phyloP scores from a whole-genome alignment of 1,140 invertebrate species.

The Cheumatopsyche charites region DNA sequence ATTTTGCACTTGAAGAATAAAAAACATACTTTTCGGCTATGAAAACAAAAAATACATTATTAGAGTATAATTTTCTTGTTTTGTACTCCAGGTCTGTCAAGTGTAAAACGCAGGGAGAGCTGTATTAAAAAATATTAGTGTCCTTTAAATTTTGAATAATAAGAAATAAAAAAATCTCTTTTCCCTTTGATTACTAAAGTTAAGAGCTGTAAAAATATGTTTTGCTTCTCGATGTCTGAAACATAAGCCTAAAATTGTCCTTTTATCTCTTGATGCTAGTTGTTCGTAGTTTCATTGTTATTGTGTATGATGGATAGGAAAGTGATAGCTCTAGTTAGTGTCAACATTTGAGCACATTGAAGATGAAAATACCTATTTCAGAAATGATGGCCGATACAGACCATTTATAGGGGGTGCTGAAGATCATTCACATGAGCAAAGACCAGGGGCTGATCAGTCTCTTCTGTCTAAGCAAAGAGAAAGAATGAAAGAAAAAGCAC shows the following conservation, averaged over 20 bases:
- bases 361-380: constrained; percentile 42
- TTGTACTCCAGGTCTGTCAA: constrained; percentile 26
- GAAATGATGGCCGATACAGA: constrained; percentile 57
- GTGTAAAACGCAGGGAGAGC: constrained; percentile 23
- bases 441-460: constrained; percentile 55
- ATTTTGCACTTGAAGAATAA: constrained; percentile 14
- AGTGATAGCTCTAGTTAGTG: constrained; percentile 15
- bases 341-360: constrained; percentile 23
- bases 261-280: constrained; percentile 20
- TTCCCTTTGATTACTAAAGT: constrained; percentile 11
- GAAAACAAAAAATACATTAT: constrained; percentile 12
- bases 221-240: constrained; percentile 23
- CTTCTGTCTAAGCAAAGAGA: constrained; percentile 52
- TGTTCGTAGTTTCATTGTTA: constrained; percentile 22
- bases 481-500: constrained; percentile 50
- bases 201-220: constrained; percentile 26
- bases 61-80: constrained; percentile 21
- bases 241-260: constrained; percentile 5
- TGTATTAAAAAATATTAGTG: constrained; percentile 23
- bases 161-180: constrained; percentile 11
- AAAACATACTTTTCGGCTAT: not conserved
- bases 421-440: constrained; percentile 69
- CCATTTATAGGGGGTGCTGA: constrained; percentile 59
- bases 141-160: constrained; percentile 11
- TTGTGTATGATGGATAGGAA: constrained; percentile 12